These are phyloP conservation scores for Centropus unirufus DNA, from an alignment of 2,113 vertebrate species.

Conservation along the genomic window DNA sequence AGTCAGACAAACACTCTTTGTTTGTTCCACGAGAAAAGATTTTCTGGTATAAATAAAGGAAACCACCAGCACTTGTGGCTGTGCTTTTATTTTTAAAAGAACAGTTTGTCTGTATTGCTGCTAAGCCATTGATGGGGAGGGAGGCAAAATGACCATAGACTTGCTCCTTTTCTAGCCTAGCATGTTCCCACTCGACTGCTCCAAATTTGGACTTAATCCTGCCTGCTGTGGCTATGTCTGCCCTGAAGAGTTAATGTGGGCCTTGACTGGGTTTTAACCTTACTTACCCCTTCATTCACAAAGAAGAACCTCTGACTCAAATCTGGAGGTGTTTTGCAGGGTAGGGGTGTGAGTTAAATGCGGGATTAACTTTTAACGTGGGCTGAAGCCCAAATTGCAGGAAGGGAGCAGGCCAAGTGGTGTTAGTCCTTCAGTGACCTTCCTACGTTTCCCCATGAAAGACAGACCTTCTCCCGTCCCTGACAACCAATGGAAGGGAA, in stretches of 20 bases:
- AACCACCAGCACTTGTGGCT: slow-evolving; percentile 45
- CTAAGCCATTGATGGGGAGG: not conserved
- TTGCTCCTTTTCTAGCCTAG: not conserved
- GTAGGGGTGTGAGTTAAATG: slow-evolving; percentile 24
- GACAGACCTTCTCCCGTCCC: slow-evolving; percentile 1
- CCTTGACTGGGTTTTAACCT: not conserved
- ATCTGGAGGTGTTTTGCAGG: slow-evolving; percentile 33
- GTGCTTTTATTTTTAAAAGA: slow-evolving; percentile 49
- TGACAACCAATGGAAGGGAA: not conserved
- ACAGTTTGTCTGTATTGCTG: slow-evolving; percentile 33
- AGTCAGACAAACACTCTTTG: slow-evolving; percentile 75
- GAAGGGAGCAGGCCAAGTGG: not conserved
- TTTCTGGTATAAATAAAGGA: slow-evolving; percentile 74
- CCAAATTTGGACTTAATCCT: slow-evolving; percentile 10
- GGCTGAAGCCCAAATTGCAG: slow-evolving; percentile 18
- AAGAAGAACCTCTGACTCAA: slow-evolving; percentile 41
- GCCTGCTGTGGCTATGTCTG: not conserved
- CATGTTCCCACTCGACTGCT: not conserved
- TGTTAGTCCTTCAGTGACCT: slow-evolving; percentile 65
- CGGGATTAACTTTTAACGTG: slow-evolving; percentile 18
- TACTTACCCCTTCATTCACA: not conserved
- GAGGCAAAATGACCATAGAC: not conserved
- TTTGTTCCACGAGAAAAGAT: slow-evolving; percentile 67
- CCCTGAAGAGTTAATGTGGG: slow-evolving; percentile 25
- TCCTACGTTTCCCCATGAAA: not conserved